Percentiles rank a stretch among this genome's conserved stretches.
phyloP scores from a whole-genome alignment of 2,888 invertebrate genomes.

The Nomada flava region DNA sequence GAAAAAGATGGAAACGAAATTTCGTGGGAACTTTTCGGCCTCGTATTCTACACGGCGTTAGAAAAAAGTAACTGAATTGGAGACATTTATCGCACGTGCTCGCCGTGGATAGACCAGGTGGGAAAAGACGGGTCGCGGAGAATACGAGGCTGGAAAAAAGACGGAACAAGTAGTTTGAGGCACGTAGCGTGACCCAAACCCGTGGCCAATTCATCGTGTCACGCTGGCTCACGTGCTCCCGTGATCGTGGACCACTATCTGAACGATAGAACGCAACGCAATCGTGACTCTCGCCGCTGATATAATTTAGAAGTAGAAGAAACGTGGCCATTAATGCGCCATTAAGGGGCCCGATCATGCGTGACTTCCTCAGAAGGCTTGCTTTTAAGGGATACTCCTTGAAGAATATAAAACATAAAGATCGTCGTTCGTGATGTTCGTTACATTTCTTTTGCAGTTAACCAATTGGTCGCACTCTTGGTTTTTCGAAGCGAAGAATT shows the following conservation, averaged over 20 bases:
- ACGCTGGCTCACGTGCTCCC: slow-evolving; percentile 77
- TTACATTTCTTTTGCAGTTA: not conserved
- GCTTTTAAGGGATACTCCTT: slow-evolving; percentile 61
- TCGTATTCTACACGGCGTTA: slow-evolving; percentile 3
- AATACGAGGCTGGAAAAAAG: slow-evolving; percentile 7
- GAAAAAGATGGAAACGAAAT: not conserved
- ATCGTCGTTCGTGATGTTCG: slow-evolving; percentile 8
- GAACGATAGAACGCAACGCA: slow-evolving; percentile 68
- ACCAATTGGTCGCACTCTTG: not conserved
- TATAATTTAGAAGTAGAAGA: slow-evolving; percentile 82
- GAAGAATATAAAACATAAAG: not conserved
- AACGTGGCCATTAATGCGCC: slow-evolving; percentile 80
- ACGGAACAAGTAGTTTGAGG: slow-evolving; percentile 36
- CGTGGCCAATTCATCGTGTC: slow-evolving; percentile 82
- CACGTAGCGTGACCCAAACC: slow-evolving; percentile 71
- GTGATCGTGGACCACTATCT: slow-evolving; percentile 70
- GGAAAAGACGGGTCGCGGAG: slow-evolving; percentile 21
- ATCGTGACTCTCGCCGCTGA: slow-evolving; percentile 67
- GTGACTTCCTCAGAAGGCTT: slow-evolving; percentile 73
- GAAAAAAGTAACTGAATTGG: slow-evolving; percentile 35
- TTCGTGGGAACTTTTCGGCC: slow-evolving; percentile 23
- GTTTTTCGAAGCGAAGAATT: no score
- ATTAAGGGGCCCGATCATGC: slow-evolving; percentile 80
- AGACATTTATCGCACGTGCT: slow-evolving; percentile 58
- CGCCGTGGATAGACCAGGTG: slow-evolving; percentile 34